Base-by-base conservation (phyloP, 2,888 invertebrate species). In the Apocheima hispidaria region DNA sequence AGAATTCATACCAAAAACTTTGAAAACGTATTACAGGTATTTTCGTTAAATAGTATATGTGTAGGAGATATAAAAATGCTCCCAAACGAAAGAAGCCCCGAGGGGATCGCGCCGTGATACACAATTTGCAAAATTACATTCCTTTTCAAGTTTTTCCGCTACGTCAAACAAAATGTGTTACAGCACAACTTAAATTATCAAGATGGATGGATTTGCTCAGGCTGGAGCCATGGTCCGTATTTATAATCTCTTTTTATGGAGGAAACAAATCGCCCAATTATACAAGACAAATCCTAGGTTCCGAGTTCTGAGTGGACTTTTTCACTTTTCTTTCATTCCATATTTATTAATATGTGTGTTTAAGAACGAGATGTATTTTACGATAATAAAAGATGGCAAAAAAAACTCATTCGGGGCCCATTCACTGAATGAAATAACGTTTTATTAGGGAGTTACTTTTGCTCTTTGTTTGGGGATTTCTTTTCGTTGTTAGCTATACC, bases 91-190 rank as follows among this genome's bases (percentile, higher is more conserved):
- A 77, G 64, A 64, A 74, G 67, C 68, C 74, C 75, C 69, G 62
- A 70, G 74, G 77, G 74, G 69, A 72, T 72, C 69, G 68, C 68
- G 69, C 74, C 62, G 75, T 79, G 74, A 80, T 81, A 74, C 74
- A 81, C 81, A 82, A 82, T 83, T 81, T 81, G 73, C 74, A 77
- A 81, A 82, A 83, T 83, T 79, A 81, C 76, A 77, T 79, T 82
- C 74, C 75, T 76, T 80, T 83, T 79, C 72, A 77, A 78, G 76
- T 75, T 77, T 63, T 75, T 70, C 69, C 73, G 67, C 71, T 68
- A 73, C 69, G 68, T 76, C 75, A 71, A 72, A 76, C 71, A 77
- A 77, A 78, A 70, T 65, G 69, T 76, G 72, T 71, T 71, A 71
- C 71, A 67, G 72, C 71, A 71, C 59, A 52, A 48, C 40, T 40